Evolutionary conservation across 2,113 vertebrate species (phyloP).

Genomic region (Cyanoramphus novaezelandiae): DNA sequence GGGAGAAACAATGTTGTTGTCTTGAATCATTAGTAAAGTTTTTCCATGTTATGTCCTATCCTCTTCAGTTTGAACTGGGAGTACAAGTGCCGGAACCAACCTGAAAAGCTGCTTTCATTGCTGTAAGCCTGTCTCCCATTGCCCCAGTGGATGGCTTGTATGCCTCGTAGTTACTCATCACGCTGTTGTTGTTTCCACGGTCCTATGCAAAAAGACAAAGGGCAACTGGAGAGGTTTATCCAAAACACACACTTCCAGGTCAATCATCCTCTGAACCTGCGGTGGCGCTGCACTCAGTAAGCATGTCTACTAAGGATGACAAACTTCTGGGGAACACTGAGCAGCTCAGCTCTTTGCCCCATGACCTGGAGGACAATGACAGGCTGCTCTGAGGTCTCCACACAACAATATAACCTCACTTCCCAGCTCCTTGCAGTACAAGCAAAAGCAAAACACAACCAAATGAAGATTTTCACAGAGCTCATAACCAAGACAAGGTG

Average conservation of each 20-base stretch:
- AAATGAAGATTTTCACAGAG: neutral
- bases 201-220: constrained; percentile 76
- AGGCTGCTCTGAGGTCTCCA: neutral
- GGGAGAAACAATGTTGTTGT: neutral
- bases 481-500: neutral
- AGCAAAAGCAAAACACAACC: neutral
- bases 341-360: neutral
- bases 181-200: constrained; percentile 78
- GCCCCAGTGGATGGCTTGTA: constrained; percentile 91
- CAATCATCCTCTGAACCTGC: neutral
- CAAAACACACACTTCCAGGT: neutral
- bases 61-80: neutral
- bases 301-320: too few relatives aligned
- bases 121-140: constrained; percentile 97
- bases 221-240: neutral
- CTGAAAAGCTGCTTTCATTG: constrained; percentile 98
- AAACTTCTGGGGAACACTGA: neutral
- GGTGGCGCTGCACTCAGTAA: neutral
- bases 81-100: constrained; percentile 55
- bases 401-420: neutral
- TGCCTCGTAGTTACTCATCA: constrained; percentile 88
- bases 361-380: neutral
- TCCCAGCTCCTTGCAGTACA: neutral
- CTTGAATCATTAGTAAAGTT: neutral
- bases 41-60: neutral